These are phyloP conservation scores for Corythornis madagascariensis DNA, from an alignment of 2,113 vertebrate genomes.

Conservation along the genomic window DNA sequence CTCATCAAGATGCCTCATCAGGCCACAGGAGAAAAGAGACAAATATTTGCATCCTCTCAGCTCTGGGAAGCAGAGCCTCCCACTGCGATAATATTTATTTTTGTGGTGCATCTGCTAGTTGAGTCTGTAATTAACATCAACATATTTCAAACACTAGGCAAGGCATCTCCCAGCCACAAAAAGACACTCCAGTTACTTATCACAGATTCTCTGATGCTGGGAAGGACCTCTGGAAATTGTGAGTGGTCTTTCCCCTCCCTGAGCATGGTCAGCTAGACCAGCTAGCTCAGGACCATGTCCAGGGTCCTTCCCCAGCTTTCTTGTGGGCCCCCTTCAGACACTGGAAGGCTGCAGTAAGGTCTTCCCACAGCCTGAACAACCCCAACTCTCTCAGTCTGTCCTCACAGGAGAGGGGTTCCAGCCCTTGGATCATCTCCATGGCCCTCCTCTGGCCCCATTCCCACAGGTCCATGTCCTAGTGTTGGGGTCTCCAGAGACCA, in stretches of 20 bases:
- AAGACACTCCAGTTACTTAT: neutral
- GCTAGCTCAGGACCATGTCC: neutral
- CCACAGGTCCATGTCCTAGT: too few relatives aligned
- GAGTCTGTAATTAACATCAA: conserved; percentile 62
- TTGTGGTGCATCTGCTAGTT: conserved; percentile 58
- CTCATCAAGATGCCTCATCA: conserved; percentile 20
- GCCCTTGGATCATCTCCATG: too few relatives aligned
- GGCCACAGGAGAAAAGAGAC: neutral
- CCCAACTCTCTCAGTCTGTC: too few relatives aligned
- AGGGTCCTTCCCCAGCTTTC: too few relatives aligned
- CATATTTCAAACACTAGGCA: conserved; percentile 48
- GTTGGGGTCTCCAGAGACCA: neutral
- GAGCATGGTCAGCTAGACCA: neutral
- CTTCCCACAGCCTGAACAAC: too few relatives aligned
- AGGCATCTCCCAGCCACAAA: conserved; percentile 42
- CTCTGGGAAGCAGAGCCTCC: conserved; percentile 27
- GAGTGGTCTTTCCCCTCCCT: neutral
- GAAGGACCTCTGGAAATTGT: neutral
- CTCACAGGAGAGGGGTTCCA: too few relatives aligned
- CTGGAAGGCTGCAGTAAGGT: too few relatives aligned
- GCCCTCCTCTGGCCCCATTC: too few relatives aligned
- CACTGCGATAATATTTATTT: conserved; percentile 65
- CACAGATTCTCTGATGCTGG: neutral
- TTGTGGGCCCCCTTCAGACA: too few relatives aligned
- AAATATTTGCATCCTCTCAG: conserved; percentile 64